These are phyloP conservation scores for Clarias batrachus DNA, from an alignment of 2,113 vertebrate genomes.

Conservation along the genomic window DNA sequence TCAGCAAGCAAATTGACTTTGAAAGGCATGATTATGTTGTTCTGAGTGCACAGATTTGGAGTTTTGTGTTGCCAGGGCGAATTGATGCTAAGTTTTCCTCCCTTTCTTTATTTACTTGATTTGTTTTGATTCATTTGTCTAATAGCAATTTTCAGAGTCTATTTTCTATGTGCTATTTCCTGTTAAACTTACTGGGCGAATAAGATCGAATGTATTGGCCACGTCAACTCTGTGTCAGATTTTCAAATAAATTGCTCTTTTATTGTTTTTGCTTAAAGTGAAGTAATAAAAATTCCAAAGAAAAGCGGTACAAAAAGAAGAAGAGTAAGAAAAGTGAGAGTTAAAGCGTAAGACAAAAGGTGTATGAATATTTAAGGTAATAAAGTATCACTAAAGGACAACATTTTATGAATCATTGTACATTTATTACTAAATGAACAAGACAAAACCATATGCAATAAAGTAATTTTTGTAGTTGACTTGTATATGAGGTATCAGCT, in stretches of 20 bases:
- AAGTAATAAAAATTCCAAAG: not conserved
- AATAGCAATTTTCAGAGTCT: constrained; percentile 1
- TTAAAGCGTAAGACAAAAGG: not conserved
- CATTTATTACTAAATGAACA: not conserved
- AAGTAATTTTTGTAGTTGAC: not conserved
- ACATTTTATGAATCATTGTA: not conserved
- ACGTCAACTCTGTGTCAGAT: not conserved
- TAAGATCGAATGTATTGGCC: not conserved
- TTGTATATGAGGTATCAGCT: not conserved
- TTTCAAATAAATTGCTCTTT: not conserved
- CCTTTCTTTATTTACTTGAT: not conserved
- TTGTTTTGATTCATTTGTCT: constrained; percentile 6
- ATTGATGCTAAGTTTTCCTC: not conserved
- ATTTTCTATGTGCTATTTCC: not conserved
- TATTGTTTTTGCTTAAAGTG: not conserved
- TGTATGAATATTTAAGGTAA: not conserved
- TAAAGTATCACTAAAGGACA: not conserved
- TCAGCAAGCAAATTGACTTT: constrained; percentile 45
- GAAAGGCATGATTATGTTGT: constrained; percentile 31
- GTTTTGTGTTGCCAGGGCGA: constrained; percentile 10
- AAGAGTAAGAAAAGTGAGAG: not conserved
- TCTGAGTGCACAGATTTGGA: not conserved
- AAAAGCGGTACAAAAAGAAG: not conserved
- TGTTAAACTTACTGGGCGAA: not conserved
- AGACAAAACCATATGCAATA: not conserved